Evolutionary conservation across 2,888 invertebrate species (phyloP).

Genomic region (Neoascia interrupta): DNA sequence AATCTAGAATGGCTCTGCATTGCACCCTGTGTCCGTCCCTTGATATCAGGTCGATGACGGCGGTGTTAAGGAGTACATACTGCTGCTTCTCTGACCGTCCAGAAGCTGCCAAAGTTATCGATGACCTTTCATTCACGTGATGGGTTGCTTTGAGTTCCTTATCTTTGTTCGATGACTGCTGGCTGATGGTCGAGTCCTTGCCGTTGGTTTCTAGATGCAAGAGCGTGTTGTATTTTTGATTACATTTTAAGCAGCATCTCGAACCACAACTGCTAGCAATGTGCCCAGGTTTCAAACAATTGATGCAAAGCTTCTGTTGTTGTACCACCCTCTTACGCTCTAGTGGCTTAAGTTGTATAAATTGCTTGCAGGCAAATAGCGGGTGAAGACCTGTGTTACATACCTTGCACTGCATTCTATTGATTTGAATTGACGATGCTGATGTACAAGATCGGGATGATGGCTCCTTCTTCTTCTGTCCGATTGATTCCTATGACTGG

Average conservation of each 20-base stretch:
- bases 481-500: neutral
- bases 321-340: slow-evolving; percentile 4
- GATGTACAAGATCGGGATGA: neutral
- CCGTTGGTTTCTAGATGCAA: too few relatives aligned
- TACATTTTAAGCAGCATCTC: slow-evolving; percentile 12
- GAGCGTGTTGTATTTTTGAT: neutral
- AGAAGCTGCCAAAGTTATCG: too few relatives aligned
- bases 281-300: slow-evolving; percentile 10
- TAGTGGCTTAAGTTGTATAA: too few relatives aligned
- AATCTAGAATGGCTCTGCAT: slow-evolving; percentile 25
- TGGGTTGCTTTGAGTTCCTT: neutral
- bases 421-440: neutral
- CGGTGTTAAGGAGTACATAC: neutral
- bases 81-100: too few relatives aligned
- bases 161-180: neutral
- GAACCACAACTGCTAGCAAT: too few relatives aligned
- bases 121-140: neutral
- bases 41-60: too few relatives aligned
- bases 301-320: neutral
- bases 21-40: neutral
- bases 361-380: slow-evolving; percentile 13
- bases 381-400: slow-evolving; percentile 3
- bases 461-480: too few relatives aligned
- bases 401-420: neutral
- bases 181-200: too few relatives aligned